These are phyloP conservation scores for Coelopa frigida DNA, from an alignment of 1,140 invertebrate genomes.

Conservation along the genomic window DNA sequence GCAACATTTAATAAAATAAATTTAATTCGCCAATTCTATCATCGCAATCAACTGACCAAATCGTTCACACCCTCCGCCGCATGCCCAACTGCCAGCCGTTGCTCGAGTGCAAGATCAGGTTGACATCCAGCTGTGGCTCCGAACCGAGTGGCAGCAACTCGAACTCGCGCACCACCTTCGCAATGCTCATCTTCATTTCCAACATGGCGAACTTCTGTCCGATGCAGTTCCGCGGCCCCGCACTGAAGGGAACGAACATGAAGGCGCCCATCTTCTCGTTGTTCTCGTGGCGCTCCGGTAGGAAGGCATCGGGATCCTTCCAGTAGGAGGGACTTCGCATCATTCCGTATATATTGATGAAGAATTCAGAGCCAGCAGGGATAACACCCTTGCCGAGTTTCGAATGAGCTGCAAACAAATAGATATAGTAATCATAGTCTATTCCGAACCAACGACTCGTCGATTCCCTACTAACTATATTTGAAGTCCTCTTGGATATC, in stretches of 20 bases:
- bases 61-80: slow-evolving; percentile 7
- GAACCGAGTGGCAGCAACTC: slow-evolving; percentile 46
- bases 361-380: slow-evolving; percentile 26
- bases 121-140: slow-evolving; percentile 20
- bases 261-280: slow-evolving; percentile 43
- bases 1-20: too few species aligned
- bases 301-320: slow-evolving; percentile 43
- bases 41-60: too few species aligned
- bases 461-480: slow-evolving; percentile 34
- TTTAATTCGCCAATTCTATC: too few species aligned
- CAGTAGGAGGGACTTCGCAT: slow-evolving; percentile 11
- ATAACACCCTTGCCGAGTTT: slow-evolving; percentile 19
- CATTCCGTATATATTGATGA: slow-evolving; percentile 33
- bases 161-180: slow-evolving; percentile 33
- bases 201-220: slow-evolving; percentile 46
- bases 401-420: slow-evolving; percentile 23
- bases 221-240: slow-evolving; percentile 63
- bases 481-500: slow-evolving; percentile 47
- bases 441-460: too few species aligned
- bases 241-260: slow-evolving; percentile 62
- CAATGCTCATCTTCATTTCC: slow-evolving; percentile 37
- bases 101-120: slow-evolving; percentile 29
- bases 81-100: slow-evolving; percentile 32
- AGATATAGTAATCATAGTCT: too few species aligned
- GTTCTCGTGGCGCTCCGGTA: slow-evolving; percentile 56